Evolutionary conservation across 1,140 invertebrate genomes (phyloP).

Genomic region (Spodoptera litura): DNA sequence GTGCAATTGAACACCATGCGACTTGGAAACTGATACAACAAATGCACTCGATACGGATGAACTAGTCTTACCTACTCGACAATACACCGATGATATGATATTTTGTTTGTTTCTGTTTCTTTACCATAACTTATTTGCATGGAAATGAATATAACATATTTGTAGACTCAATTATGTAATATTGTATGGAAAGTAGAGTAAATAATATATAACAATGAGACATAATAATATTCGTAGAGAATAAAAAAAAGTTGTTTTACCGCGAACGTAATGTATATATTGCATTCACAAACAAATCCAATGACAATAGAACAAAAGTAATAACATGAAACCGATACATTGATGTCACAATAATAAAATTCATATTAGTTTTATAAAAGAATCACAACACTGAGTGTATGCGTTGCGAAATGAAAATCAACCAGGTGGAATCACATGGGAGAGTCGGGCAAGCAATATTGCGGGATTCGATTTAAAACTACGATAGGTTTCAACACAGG

Average conservation of each 20-base stretch:
- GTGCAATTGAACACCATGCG: conserved; percentile 79
- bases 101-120: neutral
- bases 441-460: conserved; percentile 68
- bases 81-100: conserved; percentile 13
- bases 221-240: too few relatives aligned
- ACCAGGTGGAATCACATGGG: conserved; percentile 63
- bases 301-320: conserved; percentile 28
- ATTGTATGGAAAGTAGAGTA: neutral
- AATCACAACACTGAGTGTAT: conserved; percentile 60
- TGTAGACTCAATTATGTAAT: neutral
- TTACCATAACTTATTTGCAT: neutral
- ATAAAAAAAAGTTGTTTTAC: neutral
- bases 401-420: conserved; percentile 73
- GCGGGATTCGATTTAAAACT: conserved; percentile 76
- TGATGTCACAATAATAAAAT: conserved; percentile 56
- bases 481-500: conserved; percentile 53
- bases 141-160: neutral
- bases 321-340: conserved; percentile 27
- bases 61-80: neutral
- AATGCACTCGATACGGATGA: conserved; percentile 58
- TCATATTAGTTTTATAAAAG: conserved; percentile 65
- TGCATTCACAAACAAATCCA: conserved; percentile 27
- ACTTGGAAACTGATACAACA: conserved; percentile 78
- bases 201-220: too few relatives aligned
- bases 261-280: conserved; percentile 13